Evolutionary conservation across 1,140 invertebrate species (phyloP), one percentile per base, ranked within the genome.

Genomic region (Cataglyphis hispanica): DNA sequence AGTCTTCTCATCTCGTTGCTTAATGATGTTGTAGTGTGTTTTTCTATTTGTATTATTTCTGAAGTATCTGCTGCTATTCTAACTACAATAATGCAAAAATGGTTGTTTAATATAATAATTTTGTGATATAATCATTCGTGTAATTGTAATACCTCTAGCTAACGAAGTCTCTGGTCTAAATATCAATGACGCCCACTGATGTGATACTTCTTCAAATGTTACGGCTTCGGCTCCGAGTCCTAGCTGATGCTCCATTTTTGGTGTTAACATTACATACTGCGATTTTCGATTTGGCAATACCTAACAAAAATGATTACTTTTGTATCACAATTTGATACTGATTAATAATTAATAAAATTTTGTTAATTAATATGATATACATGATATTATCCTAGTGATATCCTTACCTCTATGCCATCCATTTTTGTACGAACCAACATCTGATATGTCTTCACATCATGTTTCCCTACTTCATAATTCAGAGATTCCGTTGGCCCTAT

Each of bases 161-260:
- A 96, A 89, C 75, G 87, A 91, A 11, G 95, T 93, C 43, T 92
- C 86, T 1, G 95, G 95, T 69, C 92, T 92, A 78, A 95, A 95
- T 81, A 92, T 93, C 10, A 95, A 81, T 19, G 92, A 92, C 13
- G 92, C 89, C 95, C 95, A 96, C 64, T 95, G 93, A 31, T 91
- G 91, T 1, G 92, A 85, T 22, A 94, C 72, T 93, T 96, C 95
- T 58, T 92, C 92, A 40, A 93, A 89, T 25, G 94, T 95, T 31
- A 94, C 72, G 67, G 91, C 91, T 90, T 95, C 95, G 16, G 93
- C 95, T 13, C 95, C 96, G 86, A 93, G 92, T 80, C 90, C 92
- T 43, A 91, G 2, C 90, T 96, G 95, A 80, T 95, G 93, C 89
- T 96, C 96, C 31, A 96, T 43, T 91, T 96, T 96, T 43, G 95